These are phyloP conservation scores for Eupithecia exiguata DNA, from an alignment of 2,888 invertebrate genomes.

Conservation along the genomic window DNA sequence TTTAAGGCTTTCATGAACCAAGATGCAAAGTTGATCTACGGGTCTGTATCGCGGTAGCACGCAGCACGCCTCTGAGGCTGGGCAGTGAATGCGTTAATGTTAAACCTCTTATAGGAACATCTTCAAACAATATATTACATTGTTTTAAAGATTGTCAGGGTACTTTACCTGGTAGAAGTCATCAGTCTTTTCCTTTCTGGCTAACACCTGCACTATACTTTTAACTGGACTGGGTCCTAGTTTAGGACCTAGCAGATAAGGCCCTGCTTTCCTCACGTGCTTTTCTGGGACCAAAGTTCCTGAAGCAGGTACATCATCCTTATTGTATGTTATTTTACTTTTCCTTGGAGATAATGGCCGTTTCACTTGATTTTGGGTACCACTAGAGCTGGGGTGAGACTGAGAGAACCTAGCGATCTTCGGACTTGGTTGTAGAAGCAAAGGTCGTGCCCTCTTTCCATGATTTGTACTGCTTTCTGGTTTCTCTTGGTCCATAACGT, in stretches of 20 bases:
- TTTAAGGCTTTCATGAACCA: too few species aligned
- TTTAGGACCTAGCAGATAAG: constrained; percentile 87
- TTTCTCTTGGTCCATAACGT: constrained; percentile 75
- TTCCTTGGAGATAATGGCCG: constrained; percentile 62
- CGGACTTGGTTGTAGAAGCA: constrained; percentile 72
- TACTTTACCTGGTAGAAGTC: constrained; percentile 85
- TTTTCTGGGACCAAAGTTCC: constrained; percentile 82
- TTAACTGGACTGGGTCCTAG: constrained; percentile 89
- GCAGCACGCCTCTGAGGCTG: too few species aligned
- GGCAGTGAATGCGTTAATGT: too few species aligned
- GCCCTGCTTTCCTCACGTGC: constrained; percentile 85
- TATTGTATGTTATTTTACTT: constrained; percentile 62
- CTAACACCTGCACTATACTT: constrained; percentile 90
- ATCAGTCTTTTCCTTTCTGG: constrained; percentile 87
- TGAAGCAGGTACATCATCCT: constrained; percentile 72
- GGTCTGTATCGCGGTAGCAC: too few species aligned
- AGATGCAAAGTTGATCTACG: too few species aligned
- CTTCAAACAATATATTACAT: too few species aligned
- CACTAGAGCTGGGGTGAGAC: constrained; percentile 63
- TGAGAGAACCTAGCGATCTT: constrained; percentile 72
- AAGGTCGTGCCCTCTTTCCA: constrained; percentile 79
- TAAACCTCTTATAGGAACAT: not conserved
- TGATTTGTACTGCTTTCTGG: constrained; percentile 71
- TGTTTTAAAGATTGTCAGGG: too few species aligned
- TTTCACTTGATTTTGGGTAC: constrained; percentile 64